Evolutionary conservation across 2,888 invertebrate species (phyloP).

Genomic region (Euspilapteryx auroguttella): DNA sequence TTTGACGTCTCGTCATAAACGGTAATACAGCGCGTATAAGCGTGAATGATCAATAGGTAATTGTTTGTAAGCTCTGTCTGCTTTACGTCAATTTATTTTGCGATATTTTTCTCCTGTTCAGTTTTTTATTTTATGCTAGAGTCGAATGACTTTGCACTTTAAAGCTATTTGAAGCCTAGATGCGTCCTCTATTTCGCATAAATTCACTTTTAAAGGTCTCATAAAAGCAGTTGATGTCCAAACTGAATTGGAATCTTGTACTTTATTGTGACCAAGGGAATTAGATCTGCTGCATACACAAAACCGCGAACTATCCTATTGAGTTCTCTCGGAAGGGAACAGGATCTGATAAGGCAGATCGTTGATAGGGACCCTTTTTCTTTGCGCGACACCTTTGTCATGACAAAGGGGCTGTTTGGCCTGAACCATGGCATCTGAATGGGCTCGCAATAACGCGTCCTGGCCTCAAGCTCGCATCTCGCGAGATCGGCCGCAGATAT

Average conservation of each 20-base stretch:
- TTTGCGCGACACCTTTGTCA: conserved; percentile 60
- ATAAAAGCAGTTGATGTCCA: too few relatives aligned
- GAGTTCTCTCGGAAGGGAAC: conserved; percentile 58
- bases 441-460: conserved; percentile 57
- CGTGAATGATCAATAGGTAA: conserved; percentile 38
- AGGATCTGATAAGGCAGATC: conserved; percentile 58
- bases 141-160: too few relatives aligned
- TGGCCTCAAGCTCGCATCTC: conserved; percentile 46
- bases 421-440: conserved; percentile 56
- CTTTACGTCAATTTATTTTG: conserved; percentile 20
- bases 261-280: conserved; percentile 48
- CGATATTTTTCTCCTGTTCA: conserved; percentile 11
- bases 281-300: conserved; percentile 56
- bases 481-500: conserved; percentile 56
- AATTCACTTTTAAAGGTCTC: too few relatives aligned
- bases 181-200: too few relatives aligned
- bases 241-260: conserved; percentile 35
- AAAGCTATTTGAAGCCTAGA: too few relatives aligned
- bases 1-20: conserved; percentile 28
- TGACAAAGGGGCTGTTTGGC: conserved; percentile 57
- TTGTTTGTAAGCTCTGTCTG: conserved; percentile 16
- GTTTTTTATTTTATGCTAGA: conserved; percentile 16
- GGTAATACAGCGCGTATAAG: conserved; percentile 30
- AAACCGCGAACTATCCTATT: conserved; percentile 49
- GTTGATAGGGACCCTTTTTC: conserved; percentile 57